Evolutionary conservation across 2,113 vertebrate genomes (phyloP).

Genomic region (Megaleporinus macrocephalus): DNA sequence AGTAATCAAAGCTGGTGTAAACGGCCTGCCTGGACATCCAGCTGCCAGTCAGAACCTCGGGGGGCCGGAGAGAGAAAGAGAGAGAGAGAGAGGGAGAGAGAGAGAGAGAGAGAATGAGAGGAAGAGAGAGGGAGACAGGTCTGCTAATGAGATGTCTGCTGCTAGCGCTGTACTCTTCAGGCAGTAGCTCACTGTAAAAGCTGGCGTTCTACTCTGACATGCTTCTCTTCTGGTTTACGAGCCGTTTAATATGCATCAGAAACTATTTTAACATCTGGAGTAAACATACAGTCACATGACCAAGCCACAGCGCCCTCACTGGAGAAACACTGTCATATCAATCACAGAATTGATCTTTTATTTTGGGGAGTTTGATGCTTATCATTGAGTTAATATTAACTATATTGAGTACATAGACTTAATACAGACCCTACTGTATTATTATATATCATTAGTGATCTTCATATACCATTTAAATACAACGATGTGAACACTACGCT

Average conservation of each 20-base stretch:
- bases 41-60: not conserved
- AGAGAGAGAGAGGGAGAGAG: not conserved
- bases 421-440: no score
- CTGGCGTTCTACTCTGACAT: conserved; percentile 5
- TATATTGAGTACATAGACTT: no score
- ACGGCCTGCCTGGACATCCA: conserved; percentile 12
- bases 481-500: no score
- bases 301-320: not conserved
- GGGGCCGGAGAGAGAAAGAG: not conserved
- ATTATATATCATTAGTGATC: no score
- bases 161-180: conserved; percentile 20
- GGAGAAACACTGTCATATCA: no score
- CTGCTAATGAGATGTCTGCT: conserved; percentile 35
- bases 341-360: no score
- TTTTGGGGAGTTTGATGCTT: no score
- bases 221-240: conserved; percentile 29
- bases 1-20: conserved; percentile 39
- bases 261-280: not conserved
- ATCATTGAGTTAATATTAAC: no score
- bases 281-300: not conserved
- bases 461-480: no score
- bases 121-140: not conserved
- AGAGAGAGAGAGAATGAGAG: not conserved
- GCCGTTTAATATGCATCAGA: not conserved
- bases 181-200: not conserved